Base-by-base conservation (phyloP, 2,797 vertebrate genomes). In the Rhinatrema bivittatum region DNA sequence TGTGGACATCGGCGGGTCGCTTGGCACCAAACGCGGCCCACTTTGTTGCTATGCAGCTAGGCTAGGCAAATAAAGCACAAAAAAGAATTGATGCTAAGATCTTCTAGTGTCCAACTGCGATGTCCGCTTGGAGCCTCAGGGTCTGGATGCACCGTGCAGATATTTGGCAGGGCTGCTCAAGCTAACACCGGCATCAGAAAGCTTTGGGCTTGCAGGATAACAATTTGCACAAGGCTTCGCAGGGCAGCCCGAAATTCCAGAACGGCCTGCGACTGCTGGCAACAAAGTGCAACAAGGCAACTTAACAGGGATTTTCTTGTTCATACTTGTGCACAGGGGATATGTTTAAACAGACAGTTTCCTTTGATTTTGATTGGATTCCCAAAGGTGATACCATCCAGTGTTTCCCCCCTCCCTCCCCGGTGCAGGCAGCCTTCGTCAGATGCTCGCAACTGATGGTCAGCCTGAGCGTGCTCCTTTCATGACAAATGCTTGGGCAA, bases 301-400 rank as follows among this genome's bases (percentile, higher is more conserved):
- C 74, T 83, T 81, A 83, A 87, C 72, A 85, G 76, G 77, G 78
- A 85, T 89, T 89, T 91, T 87, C 84, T 86, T 88, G 77, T 87
- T 91, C 78, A 58, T 87, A 84, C 71, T 65, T 79, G 67, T 74
- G 69, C 68, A 72, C 48, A 52, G 60, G 35, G 58, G 64, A 65
- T 56, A 58, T 27, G 43, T 43, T 65, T 76, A 75, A 76, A 70
- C 56, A 69, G 42, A 38, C 6, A 29, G 25, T 20, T 18, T 22
- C 25, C 26, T 26, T 13, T 54, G 25, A 70, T 64, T 65, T 70
- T 30, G 25, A 39, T 30, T 15, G 5, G 13, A 29, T 49, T 58
- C 35, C 32, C 43, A 26, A 8, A 12, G 10, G 8, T 13, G 36
- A 23, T 16, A 42, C 2, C 0, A 28, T 21, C 38, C 48, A 46